Evolutionary conservation across 2,888 invertebrate species (phyloP), one percentile per base, ranked within the genome.

Genomic region (Hyposoter dolosus): DNA sequence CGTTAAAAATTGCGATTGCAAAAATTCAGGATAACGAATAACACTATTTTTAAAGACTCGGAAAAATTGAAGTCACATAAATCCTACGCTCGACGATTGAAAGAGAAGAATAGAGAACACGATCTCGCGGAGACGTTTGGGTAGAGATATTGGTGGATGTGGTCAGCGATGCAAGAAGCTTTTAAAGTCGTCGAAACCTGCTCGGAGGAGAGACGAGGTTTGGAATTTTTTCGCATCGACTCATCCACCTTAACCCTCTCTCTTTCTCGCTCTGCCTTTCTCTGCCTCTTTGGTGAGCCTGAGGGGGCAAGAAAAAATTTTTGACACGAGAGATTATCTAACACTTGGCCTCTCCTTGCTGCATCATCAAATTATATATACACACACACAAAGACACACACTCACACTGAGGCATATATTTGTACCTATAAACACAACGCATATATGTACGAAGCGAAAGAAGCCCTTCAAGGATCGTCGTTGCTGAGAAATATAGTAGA

Each of bases 251-350:
- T 50, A n/a, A 19, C 40, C n/a, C n/a, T 50, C 80, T 47, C n/a
- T 32, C 65, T 40, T 17, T 60, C 71, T 19, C 32, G 50, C 40
- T 47, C 63, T 45, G 17, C 9, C 47, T 65, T 50, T 35, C 60
- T 47, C 75, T 65, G 19, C 40, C 50, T 28, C 28, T 4, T 77
- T 15, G 65, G 76, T 65, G 50, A 76, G 66, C 78, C 85, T 80
- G 76, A 43, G 65, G 80, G 87, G 89, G 87, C 88, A 28, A 50
- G 75, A 82, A 86, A 85, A 88, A 89, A 92, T 91, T 92, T 91
- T 91, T 88, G 90, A 90, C 89, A 86, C 90, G 89, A 85, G 88
- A 92, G 91, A 93, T 93, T 92, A 92, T 92, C 92, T 92, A 93
- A 93, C 91, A 92, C 88, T 89, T 83, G 53, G 45, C 19, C 50